These are phyloP conservation scores for Leptinotarsa tumamoca DNA, from an alignment of 2,888 invertebrate species.

Conservation along the genomic window DNA sequence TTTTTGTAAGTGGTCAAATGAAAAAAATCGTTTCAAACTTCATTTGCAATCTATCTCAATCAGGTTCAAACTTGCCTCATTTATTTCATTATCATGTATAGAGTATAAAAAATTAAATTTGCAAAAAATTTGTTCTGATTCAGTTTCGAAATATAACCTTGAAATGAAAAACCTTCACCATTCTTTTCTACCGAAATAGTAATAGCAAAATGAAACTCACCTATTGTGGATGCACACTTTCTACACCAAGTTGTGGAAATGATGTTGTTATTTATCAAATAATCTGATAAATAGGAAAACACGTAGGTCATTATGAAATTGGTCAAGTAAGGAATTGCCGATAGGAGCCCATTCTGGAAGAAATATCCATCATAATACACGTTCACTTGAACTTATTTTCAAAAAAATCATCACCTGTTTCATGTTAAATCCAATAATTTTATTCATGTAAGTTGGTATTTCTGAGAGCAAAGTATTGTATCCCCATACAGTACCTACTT, in stretches of 20 bases:
- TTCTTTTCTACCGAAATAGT: not conserved
- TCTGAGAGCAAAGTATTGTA: constrained; percentile 1
- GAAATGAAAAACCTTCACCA: too few species aligned
- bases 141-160: too few species aligned
- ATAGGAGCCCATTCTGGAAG: constrained; percentile 30
- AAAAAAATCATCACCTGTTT: constrained; percentile 12
- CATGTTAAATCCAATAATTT: constrained; percentile 23
- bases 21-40: too few species aligned
- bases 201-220: not conserved
- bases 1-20: too few species aligned
- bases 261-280: constrained; percentile 22
- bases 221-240: constrained; percentile 12
- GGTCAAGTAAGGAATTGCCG: constrained; percentile 17
- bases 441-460: constrained; percentile 28
- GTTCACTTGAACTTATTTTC: not conserved
- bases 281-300: constrained; percentile 20
- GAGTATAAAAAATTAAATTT: too few species aligned
- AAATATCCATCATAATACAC: not conserved
- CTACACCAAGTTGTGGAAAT: constrained; percentile 23
- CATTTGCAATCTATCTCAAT: too few species aligned
- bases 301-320: constrained; percentile 1
- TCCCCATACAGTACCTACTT: not conserved
- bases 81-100: too few species aligned
- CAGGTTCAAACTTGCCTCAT: too few species aligned
- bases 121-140: too few species aligned